Percentiles rank a stretch among this genome's conserved stretches.
Conservation (phyloP, 2,797 vertebrate genomes). For the Danio tinwini region DNA sequence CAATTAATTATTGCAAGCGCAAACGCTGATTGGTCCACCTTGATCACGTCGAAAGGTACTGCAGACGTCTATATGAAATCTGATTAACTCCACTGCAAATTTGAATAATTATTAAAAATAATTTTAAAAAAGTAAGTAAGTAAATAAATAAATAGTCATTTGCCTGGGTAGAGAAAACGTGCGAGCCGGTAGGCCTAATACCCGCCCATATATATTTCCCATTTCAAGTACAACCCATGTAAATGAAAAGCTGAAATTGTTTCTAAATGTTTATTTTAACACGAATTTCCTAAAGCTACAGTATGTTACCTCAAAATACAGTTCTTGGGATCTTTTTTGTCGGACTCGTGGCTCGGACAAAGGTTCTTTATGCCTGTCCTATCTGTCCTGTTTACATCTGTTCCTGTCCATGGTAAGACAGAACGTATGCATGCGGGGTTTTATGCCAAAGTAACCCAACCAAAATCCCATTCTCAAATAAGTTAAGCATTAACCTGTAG, state of each 20-base stretch:
- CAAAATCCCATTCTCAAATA: neutral
- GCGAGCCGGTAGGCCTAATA: too few relatives aligned
- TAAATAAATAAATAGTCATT: too few relatives aligned
- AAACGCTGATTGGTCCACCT: constrained; percentile 2
- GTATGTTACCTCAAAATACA: too few relatives aligned
- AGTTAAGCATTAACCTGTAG: neutral
- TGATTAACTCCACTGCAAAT: neutral
- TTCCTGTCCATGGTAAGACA: neutral
- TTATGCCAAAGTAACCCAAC: neutral
- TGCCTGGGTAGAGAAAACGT: too few relatives aligned
- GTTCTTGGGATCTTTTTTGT: too few relatives aligned
- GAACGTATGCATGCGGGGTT: neutral
- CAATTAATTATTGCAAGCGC: neutral
- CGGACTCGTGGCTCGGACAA: too few relatives aligned
- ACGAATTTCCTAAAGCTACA: neutral
- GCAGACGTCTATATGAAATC: neutral
- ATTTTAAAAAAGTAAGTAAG: neutral
- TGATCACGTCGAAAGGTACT: neutral
- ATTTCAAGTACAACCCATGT: neutral
- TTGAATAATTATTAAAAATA: neutral
- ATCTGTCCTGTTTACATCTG: too few relatives aligned
- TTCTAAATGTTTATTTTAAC: neutral
- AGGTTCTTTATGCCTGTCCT: too few relatives aligned
- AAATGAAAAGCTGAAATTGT: neutral
- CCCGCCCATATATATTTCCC: neutral